Conservation (phyloP, 2,888 invertebrate species). For the Ichneumon xanthorius region DNA sequence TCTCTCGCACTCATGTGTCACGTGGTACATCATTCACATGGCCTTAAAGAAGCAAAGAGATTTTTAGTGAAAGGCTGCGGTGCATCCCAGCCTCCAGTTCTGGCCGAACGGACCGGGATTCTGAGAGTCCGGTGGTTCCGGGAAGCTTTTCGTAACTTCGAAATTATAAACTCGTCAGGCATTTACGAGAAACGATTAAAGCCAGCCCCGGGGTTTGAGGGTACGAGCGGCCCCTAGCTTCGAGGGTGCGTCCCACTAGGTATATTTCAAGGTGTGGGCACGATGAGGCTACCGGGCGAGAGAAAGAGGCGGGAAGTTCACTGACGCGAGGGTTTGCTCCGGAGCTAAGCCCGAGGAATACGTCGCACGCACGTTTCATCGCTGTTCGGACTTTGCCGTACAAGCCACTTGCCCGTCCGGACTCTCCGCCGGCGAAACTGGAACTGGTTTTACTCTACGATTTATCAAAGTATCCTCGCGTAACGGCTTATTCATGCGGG, state of each 20-base stretch:
- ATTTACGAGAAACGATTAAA: constrained; percentile 79
- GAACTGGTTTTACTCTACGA: constrained; percentile 71
- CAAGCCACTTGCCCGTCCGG: constrained; percentile 4
- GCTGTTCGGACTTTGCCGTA: constrained; percentile 28
- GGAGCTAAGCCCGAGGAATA: constrained; percentile 76
- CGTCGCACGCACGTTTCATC: constrained; percentile 76
- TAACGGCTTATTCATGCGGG: constrained; percentile 83
- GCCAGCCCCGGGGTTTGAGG: constrained; percentile 67
- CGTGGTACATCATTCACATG: no score
- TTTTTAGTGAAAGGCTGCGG: no score
- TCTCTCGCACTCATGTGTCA: no score
- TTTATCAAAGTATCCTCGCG: constrained; percentile 80
- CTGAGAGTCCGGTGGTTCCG: background rate
- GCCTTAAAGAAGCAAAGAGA: no score
- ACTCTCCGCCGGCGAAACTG: constrained; percentile 58
- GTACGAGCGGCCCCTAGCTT: constrained; percentile 52
- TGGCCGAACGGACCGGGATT: background rate
- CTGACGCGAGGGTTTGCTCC: constrained; percentile 69
- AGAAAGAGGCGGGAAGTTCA: constrained; percentile 57
- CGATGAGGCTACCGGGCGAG: constrained; percentile 49
- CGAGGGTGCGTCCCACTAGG: background rate
- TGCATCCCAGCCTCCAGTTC: background rate
- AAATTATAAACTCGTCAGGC: constrained; percentile 80
- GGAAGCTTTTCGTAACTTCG: constrained; percentile 72
- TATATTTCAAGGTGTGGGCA: constrained; percentile 37